Base-by-base conservation (phyloP, 2,797 vertebrate species). In the Parauchenoglanis ngamensis region DNA sequence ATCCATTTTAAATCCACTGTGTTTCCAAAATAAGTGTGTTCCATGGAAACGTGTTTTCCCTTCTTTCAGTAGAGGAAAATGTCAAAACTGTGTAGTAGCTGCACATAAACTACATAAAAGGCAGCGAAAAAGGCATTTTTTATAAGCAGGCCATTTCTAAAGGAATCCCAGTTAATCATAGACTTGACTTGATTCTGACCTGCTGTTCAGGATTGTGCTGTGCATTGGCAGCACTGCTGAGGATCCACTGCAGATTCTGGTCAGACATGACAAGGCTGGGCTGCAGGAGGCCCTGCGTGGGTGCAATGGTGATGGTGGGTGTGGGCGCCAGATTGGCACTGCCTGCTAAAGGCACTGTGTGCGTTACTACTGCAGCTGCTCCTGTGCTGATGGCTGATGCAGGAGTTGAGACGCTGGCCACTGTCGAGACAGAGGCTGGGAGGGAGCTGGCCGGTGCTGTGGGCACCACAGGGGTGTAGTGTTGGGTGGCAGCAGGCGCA, bases 221-320 rank as follows among this genome's bases (percentile, higher is more conserved):
- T 65, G 96, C 95, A 91, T 96, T 96, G 75, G 97, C 93, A 90
- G 98, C 97, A 87, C 96, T 98, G 92, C 98, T 99, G 88, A 99
- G 96, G 92, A 99, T 97, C 98, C 98, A 99, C 86, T 99, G 98
- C 21, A 99, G 94, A 94, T 99, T 98, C 93, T 98, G 98, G 92
- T 99, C 98, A 57, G 97, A 97, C 98, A 99, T 97, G 87, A 99
- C 97, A 3, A 99, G 94, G 92, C 97, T 94, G 89, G 98, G 96
- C 94, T 97, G 98, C 92, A 99, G 94, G 85, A 99, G 95, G 92
- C 92, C 97, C 82, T 96, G 97, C 65, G 96, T 96, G 6, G 97
- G 97, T 67, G 97, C 96, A 87, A 97, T 96, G 61, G 96, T 97
- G 90, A 96, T 96, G 2, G 97, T 96, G 77, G 98, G 96, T 89